These are phyloP conservation scores for Leptinotarsa lineolata DNA, from an alignment of 1,140 invertebrate genomes.

Conservation along the genomic window DNA sequence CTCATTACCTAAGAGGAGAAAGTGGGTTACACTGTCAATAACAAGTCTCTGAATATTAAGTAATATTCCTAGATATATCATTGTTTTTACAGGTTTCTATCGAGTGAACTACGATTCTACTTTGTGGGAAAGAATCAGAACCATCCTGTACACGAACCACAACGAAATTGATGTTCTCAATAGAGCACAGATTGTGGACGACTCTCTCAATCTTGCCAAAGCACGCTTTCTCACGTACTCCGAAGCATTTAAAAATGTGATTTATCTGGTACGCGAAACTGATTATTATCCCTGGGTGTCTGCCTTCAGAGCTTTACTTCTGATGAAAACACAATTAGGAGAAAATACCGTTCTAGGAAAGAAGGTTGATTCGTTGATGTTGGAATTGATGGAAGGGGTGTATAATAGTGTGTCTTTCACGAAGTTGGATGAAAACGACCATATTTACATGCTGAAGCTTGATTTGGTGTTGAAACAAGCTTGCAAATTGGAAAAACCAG, in stretches of 20 bases:
- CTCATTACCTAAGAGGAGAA: no score
- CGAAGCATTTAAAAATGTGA: slow-evolving; percentile 62
- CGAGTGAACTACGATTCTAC: slow-evolving; percentile 76
- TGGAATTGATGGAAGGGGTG: slow-evolving; percentile 23
- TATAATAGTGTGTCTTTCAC: slow-evolving; percentile 33
- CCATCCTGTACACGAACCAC: slow-evolving; percentile 60
- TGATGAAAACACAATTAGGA: slow-evolving; percentile 51
- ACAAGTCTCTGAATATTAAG: no score
- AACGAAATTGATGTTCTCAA: slow-evolving; percentile 69
- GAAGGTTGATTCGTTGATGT: not conserved
- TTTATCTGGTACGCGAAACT: slow-evolving; percentile 65
- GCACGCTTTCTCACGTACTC: slow-evolving; percentile 56
- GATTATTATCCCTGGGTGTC: slow-evolving; percentile 69
- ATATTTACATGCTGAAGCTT: slow-evolving; percentile 54
- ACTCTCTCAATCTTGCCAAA: slow-evolving; percentile 68
- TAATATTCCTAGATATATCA: not conserved
- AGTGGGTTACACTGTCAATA: no score
- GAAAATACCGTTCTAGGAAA: slow-evolving; percentile 13
- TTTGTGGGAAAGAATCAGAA: slow-evolving; percentile 68
- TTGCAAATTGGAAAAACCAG: slow-evolving; percentile 58
- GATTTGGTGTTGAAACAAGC: slow-evolving; percentile 57
- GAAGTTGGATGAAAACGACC: slow-evolving; percentile 39
- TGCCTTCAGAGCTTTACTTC: slow-evolving; percentile 55
- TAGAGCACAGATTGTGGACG: slow-evolving; percentile 80
- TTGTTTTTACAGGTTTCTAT: slow-evolving; percentile 67